phyloP scores from a whole-genome alignment of 2,888 invertebrate genomes.

The Gari tellinella region DNA sequence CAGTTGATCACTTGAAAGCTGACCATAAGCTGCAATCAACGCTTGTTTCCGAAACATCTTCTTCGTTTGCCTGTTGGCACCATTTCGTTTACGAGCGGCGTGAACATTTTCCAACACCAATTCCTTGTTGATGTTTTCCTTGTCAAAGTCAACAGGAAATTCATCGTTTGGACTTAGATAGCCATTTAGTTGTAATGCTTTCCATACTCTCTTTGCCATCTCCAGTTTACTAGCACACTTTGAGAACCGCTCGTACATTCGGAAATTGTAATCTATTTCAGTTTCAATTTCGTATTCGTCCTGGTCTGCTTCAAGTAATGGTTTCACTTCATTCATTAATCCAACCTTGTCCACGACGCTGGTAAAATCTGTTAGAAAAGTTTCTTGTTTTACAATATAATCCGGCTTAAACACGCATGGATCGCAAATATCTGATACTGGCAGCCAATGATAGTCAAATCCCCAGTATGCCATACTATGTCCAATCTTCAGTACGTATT shows the following conservation, averaged over 20 bases:
- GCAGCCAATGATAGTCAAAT: constrained; percentile 68
- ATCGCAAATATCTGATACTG: constrained; percentile 63
- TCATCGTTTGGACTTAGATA: constrained; percentile 52
- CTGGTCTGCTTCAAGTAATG: constrained; percentile 18
- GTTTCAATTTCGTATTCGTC: constrained; percentile 50
- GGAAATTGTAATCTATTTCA: constrained; percentile 50
- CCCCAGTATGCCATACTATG: constrained; percentile 11
- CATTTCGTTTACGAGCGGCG: too few species aligned
- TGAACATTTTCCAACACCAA: too few species aligned
- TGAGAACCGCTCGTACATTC: constrained; percentile 4
- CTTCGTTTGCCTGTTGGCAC: constrained; percentile 24
- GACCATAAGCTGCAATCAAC: constrained; percentile 41
- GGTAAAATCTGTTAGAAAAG: constrained; percentile 55
- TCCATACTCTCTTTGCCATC: constrained; percentile 58
- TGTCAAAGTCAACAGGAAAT: constrained; percentile 21
- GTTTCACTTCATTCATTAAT: constrained; percentile 16
- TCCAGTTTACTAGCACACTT: constrained; percentile 30
- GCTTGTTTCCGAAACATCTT: constrained; percentile 33
- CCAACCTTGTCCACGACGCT: constrained; percentile 50
- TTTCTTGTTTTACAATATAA: constrained; percentile 63
- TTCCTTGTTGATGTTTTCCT: too few species aligned
- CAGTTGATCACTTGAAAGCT: constrained; percentile 31
- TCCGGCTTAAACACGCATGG: constrained; percentile 64
- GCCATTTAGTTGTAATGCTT: constrained; percentile 61
- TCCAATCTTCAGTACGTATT: constrained; percentile 41